Conservation (phyloP, 2,797 vertebrate species). For the Darevskia nairensis region DNA sequence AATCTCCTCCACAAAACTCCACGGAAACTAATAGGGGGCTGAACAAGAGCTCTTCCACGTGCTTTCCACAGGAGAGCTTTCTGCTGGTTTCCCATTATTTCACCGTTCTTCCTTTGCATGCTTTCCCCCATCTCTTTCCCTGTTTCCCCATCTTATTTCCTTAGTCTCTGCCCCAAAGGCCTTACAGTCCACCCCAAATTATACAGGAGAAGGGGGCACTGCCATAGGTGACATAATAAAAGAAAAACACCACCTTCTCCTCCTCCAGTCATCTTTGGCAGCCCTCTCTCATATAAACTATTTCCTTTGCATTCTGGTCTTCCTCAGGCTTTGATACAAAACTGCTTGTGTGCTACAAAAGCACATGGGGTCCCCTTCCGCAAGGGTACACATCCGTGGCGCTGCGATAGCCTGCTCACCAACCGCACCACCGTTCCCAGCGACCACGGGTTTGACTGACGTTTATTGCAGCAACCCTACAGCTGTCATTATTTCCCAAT, state of each 20-base stretch:
- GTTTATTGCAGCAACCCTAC: neutral
- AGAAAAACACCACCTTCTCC: neutral
- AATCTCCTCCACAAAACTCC: neutral
- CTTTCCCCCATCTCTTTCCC: neutral
- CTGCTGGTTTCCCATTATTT: neutral
- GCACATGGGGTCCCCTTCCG: neutral
- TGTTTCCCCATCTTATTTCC: neutral
- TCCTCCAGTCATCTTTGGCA: neutral
- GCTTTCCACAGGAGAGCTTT: neutral
- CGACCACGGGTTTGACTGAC: no score
- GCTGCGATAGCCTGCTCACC: no score
- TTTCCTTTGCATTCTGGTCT: neutral
- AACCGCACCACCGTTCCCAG: neutral
- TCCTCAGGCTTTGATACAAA: neutral
- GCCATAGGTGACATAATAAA: neutral
- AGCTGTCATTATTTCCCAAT: no score
- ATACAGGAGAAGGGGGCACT: neutral
- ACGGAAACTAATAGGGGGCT: neutral
- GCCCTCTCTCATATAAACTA: no score
- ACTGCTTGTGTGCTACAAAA: neutral
- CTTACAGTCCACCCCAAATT: neutral
- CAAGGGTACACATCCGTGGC: no score
- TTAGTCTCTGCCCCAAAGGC: neutral
- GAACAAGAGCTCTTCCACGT: no score
- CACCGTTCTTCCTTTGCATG: neutral